Conservation (phyloP, 2,888 invertebrate species). For the Eupithecia insigniata region DNA sequence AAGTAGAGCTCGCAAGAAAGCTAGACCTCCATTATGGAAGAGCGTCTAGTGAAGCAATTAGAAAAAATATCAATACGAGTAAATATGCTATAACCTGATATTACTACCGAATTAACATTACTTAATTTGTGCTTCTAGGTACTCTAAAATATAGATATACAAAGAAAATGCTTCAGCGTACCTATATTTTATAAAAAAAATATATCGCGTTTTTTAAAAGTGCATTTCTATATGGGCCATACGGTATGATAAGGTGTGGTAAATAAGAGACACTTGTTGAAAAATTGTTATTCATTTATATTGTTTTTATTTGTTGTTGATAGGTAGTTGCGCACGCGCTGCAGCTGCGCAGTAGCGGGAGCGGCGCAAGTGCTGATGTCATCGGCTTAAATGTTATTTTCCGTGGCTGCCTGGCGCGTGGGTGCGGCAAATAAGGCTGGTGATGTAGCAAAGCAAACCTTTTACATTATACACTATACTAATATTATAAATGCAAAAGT, state of each 20-base stretch:
- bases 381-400: slow-evolving; percentile 82
- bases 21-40: neutral
- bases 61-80: no score
- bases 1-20: neutral
- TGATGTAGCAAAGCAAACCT: slow-evolving; percentile 61
- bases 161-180: neutral
- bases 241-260: neutral
- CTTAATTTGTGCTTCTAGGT: no score
- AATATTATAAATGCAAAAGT: no score
- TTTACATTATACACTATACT: neutral
- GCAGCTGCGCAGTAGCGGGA: slow-evolving; percentile 71
- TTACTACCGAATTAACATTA: no score
- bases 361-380: slow-evolving; percentile 79
- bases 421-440: slow-evolving; percentile 69
- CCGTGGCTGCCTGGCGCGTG: slow-evolving; percentile 73
- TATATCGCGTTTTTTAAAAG: neutral
- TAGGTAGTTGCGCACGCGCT: slow-evolving; percentile 52
- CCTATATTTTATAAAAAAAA: neutral
- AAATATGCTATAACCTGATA: neutral
- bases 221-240: neutral
- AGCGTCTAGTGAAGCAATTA: neutral
- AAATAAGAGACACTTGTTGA: neutral
- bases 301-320: slow-evolving; percentile 8
- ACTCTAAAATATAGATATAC: neutral
- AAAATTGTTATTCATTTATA: neutral